Percentiles rank a stretch among this genome's conserved stretches.
phyloP scores from a whole-genome alignment of 2,888 invertebrate species.

The Tupiocoris notatus region DNA sequence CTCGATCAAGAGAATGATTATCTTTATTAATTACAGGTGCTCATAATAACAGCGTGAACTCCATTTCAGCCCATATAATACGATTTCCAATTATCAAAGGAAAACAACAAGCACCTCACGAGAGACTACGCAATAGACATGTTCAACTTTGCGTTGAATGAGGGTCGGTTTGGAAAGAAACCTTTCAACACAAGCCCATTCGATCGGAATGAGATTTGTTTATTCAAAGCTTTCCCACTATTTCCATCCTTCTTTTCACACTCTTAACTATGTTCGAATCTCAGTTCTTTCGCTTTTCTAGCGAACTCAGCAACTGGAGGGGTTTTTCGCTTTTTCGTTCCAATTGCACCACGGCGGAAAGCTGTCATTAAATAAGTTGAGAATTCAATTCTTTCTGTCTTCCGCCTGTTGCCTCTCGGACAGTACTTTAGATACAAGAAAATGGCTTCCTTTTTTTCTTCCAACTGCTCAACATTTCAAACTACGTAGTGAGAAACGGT shows the following conservation, averaged over 20 bases:
- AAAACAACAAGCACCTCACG: not conserved
- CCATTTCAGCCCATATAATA: too few relatives aligned
- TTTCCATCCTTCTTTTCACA: not conserved
- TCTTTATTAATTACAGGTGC: too few relatives aligned
- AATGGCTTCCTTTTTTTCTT: not conserved
- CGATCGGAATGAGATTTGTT: not conserved
- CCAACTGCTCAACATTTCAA: not conserved
- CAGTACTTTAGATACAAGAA: not conserved
- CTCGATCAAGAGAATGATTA: too few relatives aligned
- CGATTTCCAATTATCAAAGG: not conserved
- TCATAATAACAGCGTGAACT: too few relatives aligned
- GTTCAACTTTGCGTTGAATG: not conserved
- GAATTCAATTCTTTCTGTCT: not conserved
- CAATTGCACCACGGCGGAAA: not conserved
- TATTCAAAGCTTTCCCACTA: not conserved
- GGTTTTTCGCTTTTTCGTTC: not conserved
- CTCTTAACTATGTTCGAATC: not conserved
- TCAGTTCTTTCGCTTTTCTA: not conserved
- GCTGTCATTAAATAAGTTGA: not conserved
- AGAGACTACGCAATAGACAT: not conserved
- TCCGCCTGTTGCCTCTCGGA: not conserved
- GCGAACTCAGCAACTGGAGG: not conserved
- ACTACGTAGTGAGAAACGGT: not conserved
- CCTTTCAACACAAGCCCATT: not conserved
- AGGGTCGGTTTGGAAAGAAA: not conserved